Base-by-base conservation (phyloP, 2,113 vertebrate genomes). In the Lepisosteus osseus region DNA sequence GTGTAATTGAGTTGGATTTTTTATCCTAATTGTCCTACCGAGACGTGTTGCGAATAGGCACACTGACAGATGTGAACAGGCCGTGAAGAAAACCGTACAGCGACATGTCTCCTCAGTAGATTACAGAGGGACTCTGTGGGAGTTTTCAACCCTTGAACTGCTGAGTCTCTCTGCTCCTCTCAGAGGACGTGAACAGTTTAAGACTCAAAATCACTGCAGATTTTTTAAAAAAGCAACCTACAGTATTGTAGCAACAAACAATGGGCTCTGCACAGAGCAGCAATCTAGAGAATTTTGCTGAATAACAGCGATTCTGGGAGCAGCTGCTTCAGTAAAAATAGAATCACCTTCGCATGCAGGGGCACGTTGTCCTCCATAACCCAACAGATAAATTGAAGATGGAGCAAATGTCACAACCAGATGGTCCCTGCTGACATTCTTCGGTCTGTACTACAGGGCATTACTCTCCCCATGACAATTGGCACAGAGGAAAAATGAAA, bases 201-300 rank as follows among this genome's bases (percentile, higher is more conserved):
- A 29, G 5, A 70, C 69, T 69, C 74, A 77, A 75, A 85, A 86
- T 81, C 74, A 82, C 76, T 40, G 65, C 75, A 71, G 72, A 59
- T 56, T 2, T 51, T 51, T 6, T 51, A 2, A 5, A 84, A 82
- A 78, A 75, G 68, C 73, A 83, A 77, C 74, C 78, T 84, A 84
- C 82, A 75, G 79, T 76, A 79, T 76, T 69, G 76, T 69, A 65
- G 74, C 69, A 69, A 67, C 6, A 42, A 54, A 72, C 61, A 51
- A 70, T 29, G 66, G 51, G 41, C 74, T 78, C 67, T 63, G 54
- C 72, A 43, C 74, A 5, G 42, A 15, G 47, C 5, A 51, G 47
- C 47, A 51, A 29, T 29, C 29, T 29, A 29, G 62, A 57, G 75
- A 54, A 59, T 78, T 80, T 72, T 70, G 72, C 81, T 82, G 81